Evolutionary conservation across 2,797 vertebrate species (phyloP).

Genomic region (Erethizon dorsatum): DNA sequence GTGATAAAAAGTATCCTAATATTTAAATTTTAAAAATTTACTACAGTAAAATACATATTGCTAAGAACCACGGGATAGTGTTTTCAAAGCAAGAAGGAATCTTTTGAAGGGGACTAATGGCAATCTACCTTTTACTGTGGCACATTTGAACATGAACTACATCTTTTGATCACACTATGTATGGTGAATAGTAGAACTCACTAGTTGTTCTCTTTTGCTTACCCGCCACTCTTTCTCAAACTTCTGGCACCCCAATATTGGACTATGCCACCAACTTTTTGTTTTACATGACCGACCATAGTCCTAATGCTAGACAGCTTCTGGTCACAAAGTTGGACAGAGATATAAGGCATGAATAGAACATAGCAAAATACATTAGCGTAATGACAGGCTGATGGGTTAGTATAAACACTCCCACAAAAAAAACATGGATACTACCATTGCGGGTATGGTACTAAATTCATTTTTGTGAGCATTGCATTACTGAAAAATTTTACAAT

Average conservation of each 20-base stretch:
- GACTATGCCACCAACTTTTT: slow-evolving; percentile 14
- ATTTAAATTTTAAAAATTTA: background rate
- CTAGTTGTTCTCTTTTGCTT: background rate
- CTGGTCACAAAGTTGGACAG: background rate
- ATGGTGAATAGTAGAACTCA: background rate
- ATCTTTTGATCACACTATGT: background rate
- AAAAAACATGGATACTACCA: slow-evolving; percentile 10
- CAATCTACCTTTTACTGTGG: background rate
- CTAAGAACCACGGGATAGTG: background rate
- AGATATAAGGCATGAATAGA: background rate
- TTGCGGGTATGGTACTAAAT: background rate
- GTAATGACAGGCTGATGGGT: background rate
- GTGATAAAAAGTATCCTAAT: background rate
- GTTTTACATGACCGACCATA: slow-evolving; percentile 1
- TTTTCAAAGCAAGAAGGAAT: background rate
- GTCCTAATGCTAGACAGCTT: background rate
- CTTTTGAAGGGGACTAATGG: background rate
- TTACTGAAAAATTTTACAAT: slow-evolving; percentile 47
- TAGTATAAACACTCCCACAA: background rate
- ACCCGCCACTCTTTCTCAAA: background rate
- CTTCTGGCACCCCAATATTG: background rate
- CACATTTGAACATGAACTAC: background rate
- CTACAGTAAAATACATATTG: background rate
- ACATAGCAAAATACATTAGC: background rate
- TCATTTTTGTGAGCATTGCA: slow-evolving; percentile 9